Evolutionary conservation across 2,113 vertebrate species (phyloP), one percentile per base, ranked within the genome.

Genomic region (Lamprologus lemairii): DNA sequence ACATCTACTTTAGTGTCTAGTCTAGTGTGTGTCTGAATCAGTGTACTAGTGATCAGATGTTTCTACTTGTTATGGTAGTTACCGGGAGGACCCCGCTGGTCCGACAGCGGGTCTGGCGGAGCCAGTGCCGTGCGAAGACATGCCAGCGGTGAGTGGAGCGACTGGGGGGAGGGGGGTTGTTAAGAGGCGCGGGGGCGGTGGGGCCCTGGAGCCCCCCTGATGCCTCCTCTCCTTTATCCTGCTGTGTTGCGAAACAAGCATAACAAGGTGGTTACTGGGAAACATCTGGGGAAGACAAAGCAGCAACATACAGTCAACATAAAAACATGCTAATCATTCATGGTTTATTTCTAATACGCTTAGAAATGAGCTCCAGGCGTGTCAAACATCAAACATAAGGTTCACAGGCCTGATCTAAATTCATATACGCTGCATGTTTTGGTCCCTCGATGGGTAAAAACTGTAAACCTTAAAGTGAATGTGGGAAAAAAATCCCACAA

Each of bases 101-200:
- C 94, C 95, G 95, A 91, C 94, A 81, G 88, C 96, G 96, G 86
- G 96, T 96, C 94, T 96, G 93, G 89, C 94, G 95, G 82, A 97
- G 96, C 97, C 96, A 96, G 94, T 96, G 97, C 81, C 94, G 95
- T 57, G 96, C 96, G 90, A 97, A 94, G 92, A 93, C 94, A 91
- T 97, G 96, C 96, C 96, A 97, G 90, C 95, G 95, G 89, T 96
- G 96, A 83, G 94, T 45, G 89, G 96, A 94, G 90, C 95, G 95
- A 91, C 93, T 94, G 90, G 92, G 91, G 90, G 92, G 86, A 88
- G 95, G 92, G 83, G 92, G 91, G 75, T 88, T 81, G 82, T 89
- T 91, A 84, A 81, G 81, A 63, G 93, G 83, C 17, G 75, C 82
- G 16, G 95, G 91, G 84, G 85, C 83, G 49, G 93, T 82, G 78